Evolutionary conservation across 2,888 invertebrate species (phyloP), one percentile per base, ranked within the genome.

Genomic region (Zeuzera pyrina): DNA sequence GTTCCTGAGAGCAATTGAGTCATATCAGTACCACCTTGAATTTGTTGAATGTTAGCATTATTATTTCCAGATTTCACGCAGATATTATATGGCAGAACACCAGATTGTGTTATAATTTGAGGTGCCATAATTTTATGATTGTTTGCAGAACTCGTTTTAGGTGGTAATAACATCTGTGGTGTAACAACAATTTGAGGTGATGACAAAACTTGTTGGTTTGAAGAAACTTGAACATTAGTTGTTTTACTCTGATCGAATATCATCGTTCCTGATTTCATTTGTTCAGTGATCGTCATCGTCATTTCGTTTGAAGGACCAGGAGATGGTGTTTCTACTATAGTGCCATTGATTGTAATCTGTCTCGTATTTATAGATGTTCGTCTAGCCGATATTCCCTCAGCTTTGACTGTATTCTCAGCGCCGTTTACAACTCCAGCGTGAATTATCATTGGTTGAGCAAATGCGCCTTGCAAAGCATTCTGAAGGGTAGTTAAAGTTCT

Each of bases 321-420:
- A n/a, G 84, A 84, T 7, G 81, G 83, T 4, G 84, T 85, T 50
- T 85, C 84, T 0, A 85, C 84, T 13, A 85, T 85, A 6, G 84
- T 85, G 1, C 84, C 84, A 31, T 85, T 85, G 28, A 85, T 85
- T 6, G 84, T 85, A 14, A 85, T 85, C 47, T 85, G 84, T 36
- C 84, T 61, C 1, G 84, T 85, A 35, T 85, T 85, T 19, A 84
- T 81, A 7, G 84, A 84, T 2, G 84, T 84, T 43, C 84, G 60
- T 44, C 84, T 62, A 3, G 79, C 76, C 4, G 81, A 71, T 29
- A 85, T 81, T 8, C 78, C 65, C 48, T 83, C 83, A n/a, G 84
- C 79, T 56, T 84, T 83, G 1, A 81, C 66, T 16, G 74, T 71
- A 42, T 73, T 79, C 29, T 84, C 84, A 15, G 56, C 62, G 10